Evolutionary conservation across 2,888 invertebrate species (phyloP), one percentile per base, ranked within the genome.

Genomic region (Camponotus fellah): DNA sequence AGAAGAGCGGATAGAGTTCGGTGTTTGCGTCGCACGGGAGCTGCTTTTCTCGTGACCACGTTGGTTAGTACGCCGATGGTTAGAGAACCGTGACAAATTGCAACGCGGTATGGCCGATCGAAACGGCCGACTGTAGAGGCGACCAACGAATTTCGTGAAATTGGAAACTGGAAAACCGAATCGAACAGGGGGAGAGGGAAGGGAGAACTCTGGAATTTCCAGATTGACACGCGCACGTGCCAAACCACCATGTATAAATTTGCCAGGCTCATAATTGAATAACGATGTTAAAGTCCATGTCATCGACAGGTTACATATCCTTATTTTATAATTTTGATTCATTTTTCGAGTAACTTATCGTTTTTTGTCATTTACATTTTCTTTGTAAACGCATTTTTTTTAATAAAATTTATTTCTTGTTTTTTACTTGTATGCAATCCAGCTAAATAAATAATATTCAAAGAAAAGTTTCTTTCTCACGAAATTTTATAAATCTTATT

Each of bases 61-160:
- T 81, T 85, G 88, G 88, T 88, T 87, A 86, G 83, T 87, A 85
- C 86, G 88, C 86, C 89, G 75, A 87, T 88, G 87, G 64, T 46
- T 79, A 80, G 88, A 72, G 76, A 84, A 82, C 82, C 86, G 82
- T 88, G 86, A 87, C 88, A 85, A 82, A 85, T 87, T 87, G 86
- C 83, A 40, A 82, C 77, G 60, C 34, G 68, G 53, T 43, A 75
- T 46, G 58, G 43, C 40, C 37, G 66, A 77, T 58, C 77, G 77
- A 77, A 77, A 77, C 43, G 66, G 32, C 40, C 56, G 75, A 49
- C 65, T 81, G 81, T 75, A 74, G 74, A 60, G 82, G 75, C 56
- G 85, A 10, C 17, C 56, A 46, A 10, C 32, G 69, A 81, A 87
- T 86, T 87, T 82, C 80, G 43, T 56, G 60, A 68, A 85, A 87